A percentile compares a stretch with the other conserved stretches of the same genome.
phyloP scores from a whole-genome alignment of 37 sponge, comb jelly and placozoan species.

The Eunapius fragilis region DNA sequence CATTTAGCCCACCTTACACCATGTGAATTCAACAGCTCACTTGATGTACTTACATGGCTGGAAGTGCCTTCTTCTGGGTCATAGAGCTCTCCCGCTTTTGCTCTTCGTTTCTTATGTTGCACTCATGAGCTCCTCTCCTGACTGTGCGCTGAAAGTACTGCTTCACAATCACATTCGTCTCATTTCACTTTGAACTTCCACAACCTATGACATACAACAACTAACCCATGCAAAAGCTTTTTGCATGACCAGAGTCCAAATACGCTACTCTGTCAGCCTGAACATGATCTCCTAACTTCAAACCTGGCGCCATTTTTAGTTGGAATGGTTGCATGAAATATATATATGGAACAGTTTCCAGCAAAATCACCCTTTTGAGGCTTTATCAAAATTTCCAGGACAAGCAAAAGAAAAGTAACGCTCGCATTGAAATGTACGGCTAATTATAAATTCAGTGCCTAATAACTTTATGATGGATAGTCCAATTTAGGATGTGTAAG shows the following conservation, averaged over 20 bases:
- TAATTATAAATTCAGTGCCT: no score
- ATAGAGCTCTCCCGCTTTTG: neutral
- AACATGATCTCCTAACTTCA: neutral
- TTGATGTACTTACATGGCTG: neutral
- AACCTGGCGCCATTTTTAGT: neutral
- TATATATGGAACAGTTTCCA: no score
- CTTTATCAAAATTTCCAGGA: no score
- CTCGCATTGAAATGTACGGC: no score
- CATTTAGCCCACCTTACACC: neutral
- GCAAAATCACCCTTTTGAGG: no score
- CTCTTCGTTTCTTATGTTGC: neutral
- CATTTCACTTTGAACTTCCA: neutral
- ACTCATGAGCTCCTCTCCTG: neutral
- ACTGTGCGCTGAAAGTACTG: neutral
- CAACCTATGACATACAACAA: neutral
- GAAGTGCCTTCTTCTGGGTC: neutral
- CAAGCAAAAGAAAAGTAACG: no score
- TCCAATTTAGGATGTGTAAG: no score
- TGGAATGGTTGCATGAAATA: neutral
- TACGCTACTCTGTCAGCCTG: neutral
- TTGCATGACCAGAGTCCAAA: neutral
- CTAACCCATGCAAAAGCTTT: neutral
- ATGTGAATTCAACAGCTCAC: neutral
- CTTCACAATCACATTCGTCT: neutral
- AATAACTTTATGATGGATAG: no score